Evolutionary conservation across 2,113 vertebrate species (phyloP).

Genomic region (Tetrao urogallus): DNA sequence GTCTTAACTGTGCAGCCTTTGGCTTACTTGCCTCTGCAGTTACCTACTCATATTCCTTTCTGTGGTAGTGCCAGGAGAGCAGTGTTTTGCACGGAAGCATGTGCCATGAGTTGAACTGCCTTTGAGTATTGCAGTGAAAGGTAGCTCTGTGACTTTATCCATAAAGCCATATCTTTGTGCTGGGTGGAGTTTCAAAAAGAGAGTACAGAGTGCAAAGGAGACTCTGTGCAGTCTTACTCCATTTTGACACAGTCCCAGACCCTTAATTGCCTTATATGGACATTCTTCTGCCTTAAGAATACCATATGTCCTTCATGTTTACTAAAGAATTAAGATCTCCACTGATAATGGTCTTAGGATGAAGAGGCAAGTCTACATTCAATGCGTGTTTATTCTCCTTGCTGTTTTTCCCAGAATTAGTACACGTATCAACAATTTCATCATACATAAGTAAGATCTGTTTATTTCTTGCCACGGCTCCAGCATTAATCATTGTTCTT

Average conservation of each 20-base stretch:
- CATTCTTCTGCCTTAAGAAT: conserved; percentile 16
- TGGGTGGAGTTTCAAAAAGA: background rate
- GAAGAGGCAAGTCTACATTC: conserved; percentile 55
- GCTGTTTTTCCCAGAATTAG: conserved; percentile 33
- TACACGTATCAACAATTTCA: conserved; percentile 49
- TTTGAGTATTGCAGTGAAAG: background rate
- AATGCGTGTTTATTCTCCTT: conserved; percentile 41
- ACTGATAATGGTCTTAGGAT: conserved; percentile 16
- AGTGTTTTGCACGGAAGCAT: background rate
- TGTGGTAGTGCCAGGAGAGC: background rate
- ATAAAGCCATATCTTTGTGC: background rate
- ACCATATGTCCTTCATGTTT: conserved; percentile 37
- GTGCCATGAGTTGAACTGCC: background rate
- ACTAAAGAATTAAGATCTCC: conserved; percentile 26
- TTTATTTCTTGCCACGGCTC: conserved; percentile 49
- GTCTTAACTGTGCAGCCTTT: background rate
- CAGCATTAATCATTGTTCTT: conserved; percentile 44
- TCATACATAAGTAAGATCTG: conserved; percentile 54
- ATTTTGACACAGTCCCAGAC: background rate
- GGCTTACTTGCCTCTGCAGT: background rate
- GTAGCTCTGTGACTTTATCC: background rate
- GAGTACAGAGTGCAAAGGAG: background rate
- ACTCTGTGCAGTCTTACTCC: background rate
- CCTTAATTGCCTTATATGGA: conserved; percentile 36
- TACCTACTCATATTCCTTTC: background rate